phyloP scores from a whole-genome alignment of 2,888 invertebrate species.

The Apantesis nais region DNA sequence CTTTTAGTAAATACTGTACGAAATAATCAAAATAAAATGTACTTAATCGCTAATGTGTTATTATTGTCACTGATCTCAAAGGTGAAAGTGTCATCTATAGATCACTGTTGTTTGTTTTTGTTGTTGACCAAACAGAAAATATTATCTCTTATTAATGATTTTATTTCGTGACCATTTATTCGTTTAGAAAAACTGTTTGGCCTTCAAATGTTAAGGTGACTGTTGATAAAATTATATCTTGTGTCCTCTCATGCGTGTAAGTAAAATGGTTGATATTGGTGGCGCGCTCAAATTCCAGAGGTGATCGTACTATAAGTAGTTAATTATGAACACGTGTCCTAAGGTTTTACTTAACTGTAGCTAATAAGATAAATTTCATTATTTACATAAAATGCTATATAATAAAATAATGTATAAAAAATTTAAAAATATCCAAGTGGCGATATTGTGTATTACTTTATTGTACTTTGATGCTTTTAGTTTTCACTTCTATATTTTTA shows the following conservation, averaged over 20 bases:
- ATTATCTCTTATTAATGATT: conserved; percentile 28
- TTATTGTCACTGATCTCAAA: not conserved
- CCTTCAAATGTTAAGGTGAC: conserved; percentile 23
- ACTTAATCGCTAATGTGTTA: not conserved
- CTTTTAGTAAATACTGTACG: conserved; percentile 19
- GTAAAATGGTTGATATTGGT: conserved; percentile 35
- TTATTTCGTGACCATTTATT: conserved; percentile 35
- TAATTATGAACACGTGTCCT: not conserved
- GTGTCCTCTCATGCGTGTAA: conserved; percentile 35
- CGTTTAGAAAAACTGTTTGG: conserved; percentile 31
- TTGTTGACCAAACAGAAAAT: conserved; percentile 15
- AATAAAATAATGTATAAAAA: too few relatives aligned
- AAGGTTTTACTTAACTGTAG: not conserved
- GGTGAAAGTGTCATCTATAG: conserved; percentile 20
- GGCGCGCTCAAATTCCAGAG: conserved; percentile 14
- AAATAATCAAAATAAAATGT: not conserved
- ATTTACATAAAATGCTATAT: not conserved
- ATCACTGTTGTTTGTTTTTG: too few relatives aligned
- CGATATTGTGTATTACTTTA: not conserved
- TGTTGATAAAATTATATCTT: conserved; percentile 28
- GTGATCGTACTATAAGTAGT: not conserved
- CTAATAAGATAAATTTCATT: not conserved
- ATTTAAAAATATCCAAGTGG: not conserved
- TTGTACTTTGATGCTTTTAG: not conserved
- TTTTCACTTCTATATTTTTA: not conserved